phyloP scores from a whole-genome alignment of 2,113 vertebrate genomes.

The Phainopepla nitens region DNA sequence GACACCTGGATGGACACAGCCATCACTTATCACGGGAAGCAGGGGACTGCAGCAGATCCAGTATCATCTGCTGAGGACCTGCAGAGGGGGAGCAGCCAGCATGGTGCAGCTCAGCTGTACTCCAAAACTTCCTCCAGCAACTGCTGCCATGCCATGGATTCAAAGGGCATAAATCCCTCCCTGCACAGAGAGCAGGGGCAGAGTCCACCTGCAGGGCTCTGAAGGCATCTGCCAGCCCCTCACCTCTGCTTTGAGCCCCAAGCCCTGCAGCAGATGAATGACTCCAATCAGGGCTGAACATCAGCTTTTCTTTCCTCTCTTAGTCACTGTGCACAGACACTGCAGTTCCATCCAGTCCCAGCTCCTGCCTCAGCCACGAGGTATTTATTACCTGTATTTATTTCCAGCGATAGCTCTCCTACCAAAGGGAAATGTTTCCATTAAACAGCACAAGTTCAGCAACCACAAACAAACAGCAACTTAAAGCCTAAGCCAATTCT shows the following conservation, averaged over 20 bases:
- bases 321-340: background rate
- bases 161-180: background rate
- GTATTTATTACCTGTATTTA: background rate
- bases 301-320: background rate
- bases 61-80: background rate
- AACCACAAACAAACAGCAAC: background rate
- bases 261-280: background rate
- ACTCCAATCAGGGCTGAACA: background rate
- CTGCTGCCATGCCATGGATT: background rate
- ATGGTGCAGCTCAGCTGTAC: background rate
- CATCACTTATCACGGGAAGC: background rate
- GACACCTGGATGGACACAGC: background rate
- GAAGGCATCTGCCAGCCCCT: background rate
- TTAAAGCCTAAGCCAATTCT: background rate
- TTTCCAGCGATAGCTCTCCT: background rate
- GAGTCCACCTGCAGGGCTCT: fast-evolving
- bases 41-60: background rate
- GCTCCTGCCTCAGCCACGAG: background rate
- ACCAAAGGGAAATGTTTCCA: background rate
- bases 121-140: background rate
- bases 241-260: background rate
- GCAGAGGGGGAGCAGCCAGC: background rate
- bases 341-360: background rate
- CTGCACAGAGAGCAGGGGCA: background rate
- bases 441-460: background rate